Base-by-base conservation (phyloP, 2,888 invertebrate species). In the Lycocerus yunnanus region DNA sequence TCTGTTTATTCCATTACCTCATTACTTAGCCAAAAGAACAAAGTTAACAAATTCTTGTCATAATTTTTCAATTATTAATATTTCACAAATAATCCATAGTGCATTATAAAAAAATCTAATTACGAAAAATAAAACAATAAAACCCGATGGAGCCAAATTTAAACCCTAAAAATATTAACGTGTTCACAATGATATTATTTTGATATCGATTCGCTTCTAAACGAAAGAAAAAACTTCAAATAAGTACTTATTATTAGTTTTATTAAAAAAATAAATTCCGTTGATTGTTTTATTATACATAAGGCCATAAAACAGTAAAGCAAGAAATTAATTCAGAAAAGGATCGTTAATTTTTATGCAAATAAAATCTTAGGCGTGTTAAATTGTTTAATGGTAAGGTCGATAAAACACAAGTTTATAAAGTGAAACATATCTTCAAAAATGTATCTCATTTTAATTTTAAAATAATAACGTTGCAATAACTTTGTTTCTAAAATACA, bases 1-100 rank as follows among this genome's bases (percentile, higher is more conserved):
- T 76, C 75, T 75, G 75, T 75, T 75, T 73, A 75, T 78, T 76
- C 75, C 75, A 76, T 75, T 69, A 73, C 73, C 75, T 75, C 69
- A 76, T 78, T 78, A 78, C 73, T 76, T 69, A 65, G 75, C 71
- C 66, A 74, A 68, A 69, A 69, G 68, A 76, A 71, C 69, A 61
- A 60, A 73, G 74, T 76, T 74, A 15, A 13, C 43, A 43, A 43
- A 43, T 43, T n/a, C n/a, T 43, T 43, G 43, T 43, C n/a, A 43
- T 43, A n/a, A 43, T 43, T 43, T 43, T 4, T 13, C 13, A n/a
- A 43, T 43, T 43, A 43, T 43, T 43, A 43, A 43, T 43, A 43
- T 43, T 43, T 43, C 43, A 43, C 43, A n/a, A 43, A 43, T 43
- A 43, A n/a, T 43, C n/a, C 43, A n/a, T n/a, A 43, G n/a, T 6